These are phyloP conservation scores for Okamejei kenojei DNA, from an alignment of 2,797 vertebrate species.

Conservation along the genomic window DNA sequence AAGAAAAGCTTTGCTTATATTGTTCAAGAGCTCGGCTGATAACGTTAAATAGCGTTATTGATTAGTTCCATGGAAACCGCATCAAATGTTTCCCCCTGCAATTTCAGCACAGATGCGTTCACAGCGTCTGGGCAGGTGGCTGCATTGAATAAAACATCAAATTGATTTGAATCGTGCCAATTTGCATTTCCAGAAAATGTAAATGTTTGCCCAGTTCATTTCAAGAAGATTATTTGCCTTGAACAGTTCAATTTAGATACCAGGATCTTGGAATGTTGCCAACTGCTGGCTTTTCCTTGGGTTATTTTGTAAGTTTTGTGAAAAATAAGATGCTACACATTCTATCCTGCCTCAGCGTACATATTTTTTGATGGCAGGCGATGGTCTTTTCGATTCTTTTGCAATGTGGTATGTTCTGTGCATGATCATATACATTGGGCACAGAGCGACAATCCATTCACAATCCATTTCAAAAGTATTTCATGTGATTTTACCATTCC, in stretches of 20 bases:
- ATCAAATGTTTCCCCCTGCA: neutral
- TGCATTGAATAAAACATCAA: neutral
- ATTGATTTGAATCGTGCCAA: neutral
- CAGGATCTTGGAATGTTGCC: neutral
- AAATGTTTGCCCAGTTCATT: neutral
- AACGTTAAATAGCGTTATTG: neutral
- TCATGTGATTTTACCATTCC: neutral
- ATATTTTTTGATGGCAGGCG: neutral
- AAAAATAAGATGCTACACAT: neutral
- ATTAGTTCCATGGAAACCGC: neutral
- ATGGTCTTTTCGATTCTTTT: neutral
- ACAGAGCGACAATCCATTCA: neutral
- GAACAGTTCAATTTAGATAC: neutral
- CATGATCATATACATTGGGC: neutral
- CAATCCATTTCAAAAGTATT: neutral
- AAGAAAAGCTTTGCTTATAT: neutral
- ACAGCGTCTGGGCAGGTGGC: neutral
- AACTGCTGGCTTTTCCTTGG: neutral
- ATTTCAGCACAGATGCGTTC: neutral
- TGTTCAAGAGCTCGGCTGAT: neutral
- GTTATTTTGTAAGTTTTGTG: neutral
- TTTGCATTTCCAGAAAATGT: neutral
- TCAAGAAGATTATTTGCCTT: neutral
- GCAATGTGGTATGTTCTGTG: neutral
- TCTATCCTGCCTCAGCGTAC: neutral